Percentiles rank a stretch among this genome's conserved stretches.
These are phyloP conservation scores for Turdus rufiventris DNA, from an alignment of 2,113 vertebrate species.

Conservation along the genomic window DNA sequence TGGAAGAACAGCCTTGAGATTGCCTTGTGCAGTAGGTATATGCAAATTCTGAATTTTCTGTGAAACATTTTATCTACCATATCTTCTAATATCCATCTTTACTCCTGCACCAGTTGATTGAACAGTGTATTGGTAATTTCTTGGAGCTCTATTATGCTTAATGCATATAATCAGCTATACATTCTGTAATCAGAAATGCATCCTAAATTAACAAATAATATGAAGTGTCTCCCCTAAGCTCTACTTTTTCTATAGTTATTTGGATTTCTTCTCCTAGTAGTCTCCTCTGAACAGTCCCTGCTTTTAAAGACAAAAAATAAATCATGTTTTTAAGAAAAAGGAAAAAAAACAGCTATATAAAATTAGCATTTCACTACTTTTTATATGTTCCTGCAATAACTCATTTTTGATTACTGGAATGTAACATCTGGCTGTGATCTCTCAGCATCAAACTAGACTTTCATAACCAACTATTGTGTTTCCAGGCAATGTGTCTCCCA, in stretches of 20 bases:
- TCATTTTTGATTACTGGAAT: conserved; percentile 36
- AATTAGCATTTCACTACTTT: conserved; percentile 19
- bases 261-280: background rate
- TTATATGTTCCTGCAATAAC: conserved; percentile 5
- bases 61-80: background rate
- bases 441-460: conserved; percentile 22
- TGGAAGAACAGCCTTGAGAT: background rate
- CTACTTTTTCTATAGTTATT: background rate
- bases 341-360: background rate
- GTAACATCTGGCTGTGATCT: conserved; percentile 34
- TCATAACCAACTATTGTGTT: conserved; percentile 42
- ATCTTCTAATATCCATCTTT: background rate
- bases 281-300: background rate
- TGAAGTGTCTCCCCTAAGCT: background rate
- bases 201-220: background rate
- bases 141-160: background rate
- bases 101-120: background rate
- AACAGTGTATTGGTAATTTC: background rate
- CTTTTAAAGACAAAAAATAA: background rate
- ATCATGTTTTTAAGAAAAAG: background rate
- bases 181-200: background rate
- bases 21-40: background rate
- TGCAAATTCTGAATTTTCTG: background rate
- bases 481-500: conserved; percentile 35
- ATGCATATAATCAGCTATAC: background rate